Evolutionary conservation across 92 coral and sea anemone species (phyloP), one percentile per base, ranked within the genome.

Genomic region (Blastomussa wellsi): DNA sequence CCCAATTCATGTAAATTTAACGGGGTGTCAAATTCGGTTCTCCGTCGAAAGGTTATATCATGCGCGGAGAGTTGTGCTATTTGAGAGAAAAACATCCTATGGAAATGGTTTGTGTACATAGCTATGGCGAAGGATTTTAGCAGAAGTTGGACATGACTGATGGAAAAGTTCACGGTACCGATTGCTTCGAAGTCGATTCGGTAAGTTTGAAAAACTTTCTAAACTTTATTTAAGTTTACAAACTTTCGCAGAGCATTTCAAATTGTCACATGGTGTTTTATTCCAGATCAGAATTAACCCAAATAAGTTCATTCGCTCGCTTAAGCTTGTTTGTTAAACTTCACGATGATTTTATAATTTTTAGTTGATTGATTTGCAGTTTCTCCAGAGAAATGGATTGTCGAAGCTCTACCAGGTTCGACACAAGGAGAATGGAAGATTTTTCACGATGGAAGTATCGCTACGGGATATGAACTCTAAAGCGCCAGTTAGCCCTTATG

Each of bases 391-490:
- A 84, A 89, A 90, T 82, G 94, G 88, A 44, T 83, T 65, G 49
- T 94, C 98, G 38, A 96, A 95, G 82, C 89, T 96, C 41, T 96
- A 89, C 90, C 95, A 94, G 78, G 99, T 94, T 76, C 92, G 91
- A 2, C 88, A 89, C 71, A 94, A 93, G 79, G 79, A 85, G 10
- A 88, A 87, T 49, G 92, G 95, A 0, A 59, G 51, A 33, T 79
- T 87, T 31, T 93, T 68, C 81, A 85, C 91, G 22, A 96, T 96
- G 98, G 99, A 96, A 71, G 99, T 95, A 14, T 90, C 89, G 3
- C 55, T 90, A 47, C 93, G 93, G 44, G 85, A 86, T 38, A 37
- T 6, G 2, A 69, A 42, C 79, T 82, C 79, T 1, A 78, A 17
- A 39, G 93, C 88, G 26, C 79, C 87, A 6, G 86, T 86, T 31